Percentiles rank a stretch among this genome's conserved stretches.
These are phyloP conservation scores for Scaptodrosophila latifasciaeformis DNA, from an alignment of 2,888 invertebrate genomes.

Conservation along the genomic window DNA sequence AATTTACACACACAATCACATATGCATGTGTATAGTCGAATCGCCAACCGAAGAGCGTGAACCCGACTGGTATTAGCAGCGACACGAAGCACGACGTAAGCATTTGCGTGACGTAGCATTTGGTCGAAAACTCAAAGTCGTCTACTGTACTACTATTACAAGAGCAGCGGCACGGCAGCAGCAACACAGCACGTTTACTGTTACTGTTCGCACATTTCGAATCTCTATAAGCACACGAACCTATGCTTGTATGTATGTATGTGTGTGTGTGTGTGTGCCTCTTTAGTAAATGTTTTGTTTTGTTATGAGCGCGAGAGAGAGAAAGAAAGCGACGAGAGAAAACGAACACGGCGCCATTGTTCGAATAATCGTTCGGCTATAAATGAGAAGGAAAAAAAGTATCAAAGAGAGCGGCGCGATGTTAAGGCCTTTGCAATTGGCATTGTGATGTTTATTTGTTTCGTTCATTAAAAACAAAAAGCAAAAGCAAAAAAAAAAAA, in stretches of 20 bases:
- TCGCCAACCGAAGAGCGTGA: conserved; percentile 10
- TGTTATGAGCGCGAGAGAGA: conserved; percentile 49
- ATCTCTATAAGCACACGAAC: conserved; percentile 7
- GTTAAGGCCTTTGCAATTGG: conserved; percentile 26
- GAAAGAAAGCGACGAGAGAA: background rate
- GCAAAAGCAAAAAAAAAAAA: too few relatives aligned
- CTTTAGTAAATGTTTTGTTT: conserved; percentile 61
- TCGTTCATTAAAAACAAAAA: conserved; percentile 31
- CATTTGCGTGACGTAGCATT: conserved; percentile 49
- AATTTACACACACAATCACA: conserved; percentile 32
- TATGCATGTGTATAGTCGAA: conserved; percentile 22
- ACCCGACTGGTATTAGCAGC: conserved; percentile 12
- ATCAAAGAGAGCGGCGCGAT: conserved; percentile 18
- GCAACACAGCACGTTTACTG: conserved; percentile 43
- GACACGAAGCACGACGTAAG: background rate
- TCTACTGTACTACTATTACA: conserved; percentile 67
- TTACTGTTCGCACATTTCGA: conserved; percentile 3
- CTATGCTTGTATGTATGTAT: too few relatives aligned
- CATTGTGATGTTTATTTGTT: conserved; percentile 36
- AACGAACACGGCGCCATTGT: background rate
- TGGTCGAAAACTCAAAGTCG: conserved; percentile 64
- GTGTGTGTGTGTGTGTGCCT: conserved; percentile 21
- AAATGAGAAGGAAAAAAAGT: too few relatives aligned
- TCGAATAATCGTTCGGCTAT: too few relatives aligned
- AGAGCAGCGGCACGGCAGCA: conserved; percentile 35